Evolutionary conservation across 2,113 vertebrate genomes (phyloP), one percentile per base, ranked within the genome.

Genomic region (Chlamydotis undulata): DNA sequence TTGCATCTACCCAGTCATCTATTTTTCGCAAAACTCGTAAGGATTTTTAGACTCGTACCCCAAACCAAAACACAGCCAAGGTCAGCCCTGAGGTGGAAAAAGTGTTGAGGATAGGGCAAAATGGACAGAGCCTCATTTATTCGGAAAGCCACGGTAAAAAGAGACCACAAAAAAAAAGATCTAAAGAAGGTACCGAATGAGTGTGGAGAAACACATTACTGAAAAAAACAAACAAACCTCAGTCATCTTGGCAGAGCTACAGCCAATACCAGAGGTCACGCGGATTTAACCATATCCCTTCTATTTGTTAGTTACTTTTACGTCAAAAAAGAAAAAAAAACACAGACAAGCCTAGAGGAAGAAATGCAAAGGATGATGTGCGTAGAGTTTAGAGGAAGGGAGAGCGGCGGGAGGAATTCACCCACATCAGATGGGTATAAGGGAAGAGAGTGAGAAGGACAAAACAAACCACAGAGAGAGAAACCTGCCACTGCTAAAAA

Each of bases 211-310:
- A 90, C 37, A 67, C 9, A 43, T 29, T 59, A 88, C 88, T 25
- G 68, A 80, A 67, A 87, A 86, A 86, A 86, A 94, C 63, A 95
- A 95, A 95, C 43, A n/a, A 45, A 77, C 21, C 35, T 88, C 75
- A 52, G 33, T 77, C 71, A 37, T 74, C 73, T 35, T 68, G 90
- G 60, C 68, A 83, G 63, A 88, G 80, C 43, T 88, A 53, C 41
- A 93, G 59, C 37, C 25, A 83, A 12, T 35, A 77, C 19, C 50
- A 83, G 67, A 85, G 25, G 43, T 92, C 73, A 90, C 7, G 4
- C 0, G 3, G 60, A 86, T 86, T 90, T 94, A 96, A 92, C 85
- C 39, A 70, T 67, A 83, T 50, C 60, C 60, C 22, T 92, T 77
- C 63, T 71, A 60, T 75, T 56, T 77, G 14, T 63, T 39, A 82